Evolutionary conservation across 2,888 invertebrate genomes (phyloP).

Genomic region (Neoaliturus tenellus): DNA sequence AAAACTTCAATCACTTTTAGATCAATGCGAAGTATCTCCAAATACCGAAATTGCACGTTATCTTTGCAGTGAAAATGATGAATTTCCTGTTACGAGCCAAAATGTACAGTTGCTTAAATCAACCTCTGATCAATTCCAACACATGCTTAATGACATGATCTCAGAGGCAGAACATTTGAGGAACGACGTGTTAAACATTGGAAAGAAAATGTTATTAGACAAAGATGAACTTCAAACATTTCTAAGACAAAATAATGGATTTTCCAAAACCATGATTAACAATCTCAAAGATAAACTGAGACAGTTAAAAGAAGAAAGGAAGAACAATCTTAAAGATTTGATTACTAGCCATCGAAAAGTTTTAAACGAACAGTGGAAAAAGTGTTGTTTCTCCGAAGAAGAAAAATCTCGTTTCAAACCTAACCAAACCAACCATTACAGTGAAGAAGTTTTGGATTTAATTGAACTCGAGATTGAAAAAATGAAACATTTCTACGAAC

Average conservation of each 20-base stretch:
- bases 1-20: not conserved
- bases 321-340: conserved; percentile 8
- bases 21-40: not conserved
- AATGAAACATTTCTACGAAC: not conserved
- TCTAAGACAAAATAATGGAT: not conserved
- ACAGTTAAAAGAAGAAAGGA: not conserved
- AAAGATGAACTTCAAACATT: not conserved
- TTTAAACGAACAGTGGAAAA: not conserved
- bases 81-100: not conserved
- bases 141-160: not conserved
- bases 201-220: not conserved
- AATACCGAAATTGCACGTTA: not conserved
- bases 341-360: not conserved
- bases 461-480: not conserved
- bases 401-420: not conserved
- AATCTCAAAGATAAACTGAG: not conserved
- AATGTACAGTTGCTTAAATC: not conserved
- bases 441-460: not conserved
- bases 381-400: not conserved
- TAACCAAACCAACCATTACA: not conserved
- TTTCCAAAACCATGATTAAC: not conserved
- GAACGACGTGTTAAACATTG: not conserved
- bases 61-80: not conserved
- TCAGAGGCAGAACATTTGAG: not conserved
- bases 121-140: not conserved